Percentiles rank a stretch among this genome's conserved stretches.
Evolutionary conservation across 2,888 invertebrate genomes (phyloP).

Genomic region (Listrodromus nycthemerus): DNA sequence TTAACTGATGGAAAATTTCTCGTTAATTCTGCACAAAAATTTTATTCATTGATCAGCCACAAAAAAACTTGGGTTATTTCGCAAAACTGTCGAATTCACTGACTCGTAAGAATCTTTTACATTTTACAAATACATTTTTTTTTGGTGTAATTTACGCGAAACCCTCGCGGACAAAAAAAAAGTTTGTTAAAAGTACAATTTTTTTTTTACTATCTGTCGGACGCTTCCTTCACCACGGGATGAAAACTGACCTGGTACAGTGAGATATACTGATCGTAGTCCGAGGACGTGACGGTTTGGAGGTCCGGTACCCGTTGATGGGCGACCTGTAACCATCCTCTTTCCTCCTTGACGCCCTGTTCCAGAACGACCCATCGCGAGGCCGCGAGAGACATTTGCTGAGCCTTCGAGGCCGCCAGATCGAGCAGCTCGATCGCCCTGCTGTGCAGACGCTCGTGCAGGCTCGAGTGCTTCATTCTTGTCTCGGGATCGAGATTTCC

Average conservation of each 20-base stretch:
- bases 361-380: slow-evolving; percentile 93
- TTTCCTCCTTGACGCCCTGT: slow-evolving; percentile 93
- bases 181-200: too few species aligned
- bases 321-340: slow-evolving; percentile 93
- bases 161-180: too few species aligned
- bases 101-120: too few species aligned
- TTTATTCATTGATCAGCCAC: too few species aligned
- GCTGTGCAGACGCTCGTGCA: slow-evolving; percentile 92
- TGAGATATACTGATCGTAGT: slow-evolving; percentile 94
- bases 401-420: slow-evolving; percentile 92
- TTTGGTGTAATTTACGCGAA: too few species aligned
- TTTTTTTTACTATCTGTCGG: too few species aligned
- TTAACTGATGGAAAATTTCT: too few species aligned
- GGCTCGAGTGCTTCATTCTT: slow-evolving; percentile 88
- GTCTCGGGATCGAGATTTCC: slow-evolving; percentile 93
- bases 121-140: too few species aligned
- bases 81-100: too few species aligned
- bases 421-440: slow-evolving; percentile 92
- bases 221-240: too few species aligned
- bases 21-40: too few species aligned
- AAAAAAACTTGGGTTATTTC: too few species aligned
- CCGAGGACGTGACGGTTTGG: slow-evolving; percentile 91
- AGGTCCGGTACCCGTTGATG: slow-evolving; percentile 94
- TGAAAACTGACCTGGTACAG: slow-evolving; percentile 87
- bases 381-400: slow-evolving; percentile 93